Evolutionary conservation across 2,113 vertebrate species (phyloP).

Genomic region (Trichechus manatus): DNA sequence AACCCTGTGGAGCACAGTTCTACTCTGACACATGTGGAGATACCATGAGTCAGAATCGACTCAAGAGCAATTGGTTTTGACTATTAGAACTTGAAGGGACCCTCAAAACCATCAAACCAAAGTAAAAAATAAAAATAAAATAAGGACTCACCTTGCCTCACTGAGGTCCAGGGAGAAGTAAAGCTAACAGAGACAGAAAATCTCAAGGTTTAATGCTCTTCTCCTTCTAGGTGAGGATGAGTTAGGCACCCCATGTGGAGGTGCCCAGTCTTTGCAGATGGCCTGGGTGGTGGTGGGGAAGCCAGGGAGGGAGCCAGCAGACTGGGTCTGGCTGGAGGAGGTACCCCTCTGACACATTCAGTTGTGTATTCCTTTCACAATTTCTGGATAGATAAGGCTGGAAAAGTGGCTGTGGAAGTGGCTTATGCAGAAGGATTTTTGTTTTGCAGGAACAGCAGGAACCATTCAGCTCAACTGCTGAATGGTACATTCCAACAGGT

Average conservation of each 20-base stretch:
- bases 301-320: neutral
- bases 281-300: neutral
- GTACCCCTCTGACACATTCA: neutral
- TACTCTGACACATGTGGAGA: neutral
- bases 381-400: slow-evolving; percentile 79
- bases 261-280: neutral
- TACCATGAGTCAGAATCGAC: neutral
- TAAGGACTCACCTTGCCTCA: neutral
- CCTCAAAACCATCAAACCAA: neutral
- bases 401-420: slow-evolving; percentile 67
- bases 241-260: neutral
- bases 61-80: neutral
- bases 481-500: slow-evolving; percentile 81
- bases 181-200: neutral
- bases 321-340: neutral
- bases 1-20: neutral
- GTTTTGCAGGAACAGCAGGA: slow-evolving; percentile 82
- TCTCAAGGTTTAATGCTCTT: neutral
- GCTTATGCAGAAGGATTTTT: slow-evolving; percentile 69
- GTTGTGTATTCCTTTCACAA: slow-evolving; percentile 62
- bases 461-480: slow-evolving; percentile 80
- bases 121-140: neutral
- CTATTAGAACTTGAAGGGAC: neutral
- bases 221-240: slow-evolving; percentile 55
- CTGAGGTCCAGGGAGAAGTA: neutral